Base-by-base conservation (phyloP, 2,888 invertebrate genomes). In the Cryptocephalus moraei region DNA sequence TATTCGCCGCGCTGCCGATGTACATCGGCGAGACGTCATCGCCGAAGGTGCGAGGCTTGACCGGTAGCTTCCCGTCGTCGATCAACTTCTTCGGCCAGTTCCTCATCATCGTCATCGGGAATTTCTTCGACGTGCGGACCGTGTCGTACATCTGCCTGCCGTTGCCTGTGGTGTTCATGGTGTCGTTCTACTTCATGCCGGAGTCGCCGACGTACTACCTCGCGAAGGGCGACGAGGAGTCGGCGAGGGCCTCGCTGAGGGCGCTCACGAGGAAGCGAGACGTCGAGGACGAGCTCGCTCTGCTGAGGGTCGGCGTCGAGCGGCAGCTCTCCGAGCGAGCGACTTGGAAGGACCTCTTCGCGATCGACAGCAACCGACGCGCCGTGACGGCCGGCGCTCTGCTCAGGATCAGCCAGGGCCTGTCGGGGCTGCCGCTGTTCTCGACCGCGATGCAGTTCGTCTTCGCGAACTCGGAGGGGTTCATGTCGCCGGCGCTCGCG, bases 181-280 rank as follows among this genome's bases (percentile, higher is more conserved):
- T 77, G 11, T 67, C 74, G 12, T 77, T 82, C 63, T 14, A 65
- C 39, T 77, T 77, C 61, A 70, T 83, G 61, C 84, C 84, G n/a
- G 84, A 85, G 70, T 57, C 60, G 9, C 66, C 65, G 1, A 65
- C 65, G 45, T 64, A 53, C 44, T 54, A 54, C 14, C 44, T 64
- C 1, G 62, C 60, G 57, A 59, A 61, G 43, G 56, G 55, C 1
- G 50, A 57, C 31, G 33, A 51, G 8, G 57, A 58, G 1, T 55
- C 61, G 41, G 65, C 66, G 2, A 53, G 52, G 45, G 47, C 46
- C 9, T 56, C 62, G 1, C 50, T 67, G 41, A 55, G 54, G 39
- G 53, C 46, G 44, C 45, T 67, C 8, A 52, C 56, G 43, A 49
- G 62, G 47, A 60, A 52, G 31, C 33, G 51, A 22, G 51, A 64